Percentiles rank a stretch among this genome's conserved stretches.
These are phyloP conservation scores for Drosophila bocqueti DNA, from an alignment of 1,140 invertebrate genomes.

Conservation along the genomic window DNA sequence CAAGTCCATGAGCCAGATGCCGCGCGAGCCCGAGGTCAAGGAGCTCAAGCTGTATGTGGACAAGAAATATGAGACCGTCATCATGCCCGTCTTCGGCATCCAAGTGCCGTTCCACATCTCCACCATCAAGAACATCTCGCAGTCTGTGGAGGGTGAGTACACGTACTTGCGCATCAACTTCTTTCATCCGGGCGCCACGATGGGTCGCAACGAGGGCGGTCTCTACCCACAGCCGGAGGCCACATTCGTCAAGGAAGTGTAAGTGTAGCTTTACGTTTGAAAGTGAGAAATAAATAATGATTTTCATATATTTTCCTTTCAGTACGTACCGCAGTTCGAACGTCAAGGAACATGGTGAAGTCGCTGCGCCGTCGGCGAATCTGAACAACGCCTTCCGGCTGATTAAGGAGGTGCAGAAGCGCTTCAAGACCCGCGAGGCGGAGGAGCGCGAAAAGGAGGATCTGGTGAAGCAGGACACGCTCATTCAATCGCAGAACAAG, in stretches of 20 bases:
- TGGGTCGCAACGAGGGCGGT: constrained; percentile 96
- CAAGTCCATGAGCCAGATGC: constrained; percentile 96
- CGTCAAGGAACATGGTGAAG: constrained; percentile 98
- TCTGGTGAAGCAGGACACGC: constrained; percentile 99
- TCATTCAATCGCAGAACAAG: constrained; percentile 98
- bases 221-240: constrained; percentile 97
- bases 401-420: constrained; percentile 99
- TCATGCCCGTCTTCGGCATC: constrained; percentile 97
- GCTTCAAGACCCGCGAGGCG: constrained; percentile 98
- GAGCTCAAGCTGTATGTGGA: constrained; percentile 98
- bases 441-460: constrained; percentile 99
- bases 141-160: constrained; percentile 99
- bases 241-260: constrained; percentile 99
- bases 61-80: constrained; percentile 98
- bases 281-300: not conserved
- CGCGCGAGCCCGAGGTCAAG: constrained; percentile 96
- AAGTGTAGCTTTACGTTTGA: constrained; percentile 84
- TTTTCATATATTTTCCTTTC: too few relatives aligned
- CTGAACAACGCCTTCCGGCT: constrained; percentile 98
- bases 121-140: constrained; percentile 99
- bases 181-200: constrained; percentile 98
- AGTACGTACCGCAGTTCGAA: constrained; percentile 99
- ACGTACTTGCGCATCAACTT: constrained; percentile 99
- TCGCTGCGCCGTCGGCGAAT: constrained; percentile 97
- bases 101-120: constrained; percentile 99